Base-by-base conservation (phyloP, 1,140 invertebrate species). In the Matsumurasca onukii region DNA sequence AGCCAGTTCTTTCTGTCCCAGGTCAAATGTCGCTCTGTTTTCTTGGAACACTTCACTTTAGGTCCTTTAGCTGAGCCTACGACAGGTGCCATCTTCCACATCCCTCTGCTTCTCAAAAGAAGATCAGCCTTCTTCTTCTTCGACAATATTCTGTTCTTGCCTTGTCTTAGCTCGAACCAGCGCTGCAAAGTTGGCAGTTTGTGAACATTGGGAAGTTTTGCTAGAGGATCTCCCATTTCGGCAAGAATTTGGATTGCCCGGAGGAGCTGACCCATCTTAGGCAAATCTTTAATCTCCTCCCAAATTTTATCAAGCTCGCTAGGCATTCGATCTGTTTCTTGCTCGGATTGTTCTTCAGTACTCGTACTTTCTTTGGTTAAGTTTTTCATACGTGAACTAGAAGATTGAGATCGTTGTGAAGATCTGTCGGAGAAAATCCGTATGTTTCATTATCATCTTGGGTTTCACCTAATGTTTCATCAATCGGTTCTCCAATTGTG, bases 1-100 rank as follows among this genome's bases (percentile, higher is more conserved):
- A 63, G 22, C 34, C 34, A 63, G n/a, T 63, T 63, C 39, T 63
- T 59, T 27, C 25, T 25, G 25, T 59, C 55, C 55, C 55, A 59
- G 3, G 55, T 59, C 3, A 59, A n/a, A 22, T 27, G 15, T 12
- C 55, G 15, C 25, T 59, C 55, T 59, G 3, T 27, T 25, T 27
- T 25, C n/a, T 59, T 59, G 5, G 55, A n/a, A 25, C 25, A 27
- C 2, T 59, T 3, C 9, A 59, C 22, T 29, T 59, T 59, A 29
- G 55, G 55, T 5, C 55, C 55, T 59, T 29, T 59, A 9, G 22
- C 30, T 13, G 55, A 59, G 25, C 3, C 2, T 5, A 9, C n/a
- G 3, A 29, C 12, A 1, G 12, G 9, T 9, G 25, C 55, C 15
- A 5, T 22, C 25, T 29, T 59, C 55, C 55, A 59, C 55, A 59